These are phyloP conservation scores for Paramormyrops kingsleyae DNA, from an alignment of 2,113 vertebrate genomes.

Conservation along the genomic window DNA sequence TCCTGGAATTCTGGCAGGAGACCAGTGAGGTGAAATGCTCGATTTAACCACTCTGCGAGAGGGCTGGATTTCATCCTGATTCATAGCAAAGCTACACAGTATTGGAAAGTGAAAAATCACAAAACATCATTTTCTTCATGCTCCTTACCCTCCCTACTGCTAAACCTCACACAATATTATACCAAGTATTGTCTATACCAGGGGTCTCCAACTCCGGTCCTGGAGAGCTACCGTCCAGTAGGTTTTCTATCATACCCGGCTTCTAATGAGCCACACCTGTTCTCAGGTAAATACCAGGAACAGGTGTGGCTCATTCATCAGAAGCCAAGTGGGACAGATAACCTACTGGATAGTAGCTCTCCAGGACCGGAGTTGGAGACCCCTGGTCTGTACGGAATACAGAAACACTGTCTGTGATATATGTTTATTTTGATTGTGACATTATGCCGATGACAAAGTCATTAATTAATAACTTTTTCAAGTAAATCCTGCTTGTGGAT, in stretches of 20 bases:
- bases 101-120: background rate
- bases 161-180: background rate
- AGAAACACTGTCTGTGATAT: background rate
- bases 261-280: too few relatives aligned
- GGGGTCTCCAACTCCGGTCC: too few relatives aligned
- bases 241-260: too few relatives aligned
- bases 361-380: too few relatives aligned
- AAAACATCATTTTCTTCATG: background rate
- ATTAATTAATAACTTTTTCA: background rate
- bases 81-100: background rate
- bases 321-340: too few relatives aligned
- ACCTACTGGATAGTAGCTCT: too few relatives aligned
- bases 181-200: background rate
- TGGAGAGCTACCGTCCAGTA: too few relatives aligned
- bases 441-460: background rate
- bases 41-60: background rate
- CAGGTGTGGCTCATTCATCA: too few relatives aligned
- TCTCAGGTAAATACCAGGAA: too few relatives aligned
- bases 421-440: background rate
- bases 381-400: background rate
- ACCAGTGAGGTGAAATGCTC: background rate
- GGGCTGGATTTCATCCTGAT: background rate
- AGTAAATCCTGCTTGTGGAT: background rate
- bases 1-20: background rate
- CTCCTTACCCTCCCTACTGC: background rate